Base-by-base conservation (phyloP, 2,113 vertebrate genomes). In the Semnornis frantzii region DNA sequence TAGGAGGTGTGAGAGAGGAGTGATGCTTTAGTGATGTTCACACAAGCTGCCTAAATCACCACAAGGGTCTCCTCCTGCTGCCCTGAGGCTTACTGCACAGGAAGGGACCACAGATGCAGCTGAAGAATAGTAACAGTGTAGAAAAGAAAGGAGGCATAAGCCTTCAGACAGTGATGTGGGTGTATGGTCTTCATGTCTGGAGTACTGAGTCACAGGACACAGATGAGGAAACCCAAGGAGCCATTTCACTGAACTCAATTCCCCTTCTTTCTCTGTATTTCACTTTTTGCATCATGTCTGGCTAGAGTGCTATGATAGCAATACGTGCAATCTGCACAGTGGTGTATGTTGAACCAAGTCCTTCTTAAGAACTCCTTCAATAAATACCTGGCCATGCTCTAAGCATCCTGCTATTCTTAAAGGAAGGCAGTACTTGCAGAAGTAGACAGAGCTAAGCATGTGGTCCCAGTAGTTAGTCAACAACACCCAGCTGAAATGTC, bases 251-350 rank as follows among this genome's bases (percentile, higher is more conserved):
- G 65, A 90, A 92, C 34, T 63, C 12, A 77, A 44, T 94, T 95
- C 73, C 74, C 12, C 48, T 94, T 90, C 52, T 86, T 94, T 90
- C 79, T 65, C 33, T 30, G 34, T 17, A 48, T 89, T 93, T 92
- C 63, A 82, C 15, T 87, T 94, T 94, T 90, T 84, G 81, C 62
- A 72, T 92, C 27, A 84, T 9, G 86, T 92, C 83, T 96, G 70
- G 33, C 63, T 58, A 25, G 86, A 81, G 48, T 28, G 55, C 54
- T 68, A 20, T n/a, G 73, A 90, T 88, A 92, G 77, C 48, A 92
- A 58, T 23, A 39, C 44, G 5, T 34, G 70, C 44, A 66, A 59
- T 73, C 34, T 79, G 46, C 30, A n/a, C 42, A 62, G 55, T 1
- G 2, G 20, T 75, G 66, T 54, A 54, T 0, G 0, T 10, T 23